Conservation (phyloP, 2,888 invertebrate species). For the Cephus pulcher region DNA sequence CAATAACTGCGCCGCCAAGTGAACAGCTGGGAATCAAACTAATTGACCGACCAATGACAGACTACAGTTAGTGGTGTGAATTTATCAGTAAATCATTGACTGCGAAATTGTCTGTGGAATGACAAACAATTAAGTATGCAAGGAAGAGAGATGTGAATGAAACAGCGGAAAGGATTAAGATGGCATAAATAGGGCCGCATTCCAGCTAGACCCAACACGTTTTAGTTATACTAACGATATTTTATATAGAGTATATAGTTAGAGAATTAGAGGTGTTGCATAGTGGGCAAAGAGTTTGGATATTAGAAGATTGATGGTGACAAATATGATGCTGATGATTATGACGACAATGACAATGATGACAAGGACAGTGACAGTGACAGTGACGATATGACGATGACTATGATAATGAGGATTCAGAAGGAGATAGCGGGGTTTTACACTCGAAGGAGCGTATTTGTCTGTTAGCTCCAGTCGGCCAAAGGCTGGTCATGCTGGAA, state of each 20-base stretch:
- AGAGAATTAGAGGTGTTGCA: constrained; percentile 62
- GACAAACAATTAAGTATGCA: constrained; percentile 39
- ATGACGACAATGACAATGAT: neutral
- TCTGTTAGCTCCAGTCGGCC: constrained; percentile 67
- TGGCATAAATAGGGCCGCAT: constrained; percentile 62
- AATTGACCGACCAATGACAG: constrained; percentile 64
- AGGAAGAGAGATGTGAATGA: constrained; percentile 22
- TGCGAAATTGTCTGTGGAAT: constrained; percentile 45
- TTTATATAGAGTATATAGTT: constrained; percentile 67
- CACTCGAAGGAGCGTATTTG: constrained; percentile 64
- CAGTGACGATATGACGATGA: neutral
- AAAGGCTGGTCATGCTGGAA: constrained; percentile 66
- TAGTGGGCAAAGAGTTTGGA: constrained; percentile 35
- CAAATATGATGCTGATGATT: constrained; percentile 13
- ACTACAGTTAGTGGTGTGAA: constrained; percentile 61
- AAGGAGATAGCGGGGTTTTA: constrained; percentile 50
- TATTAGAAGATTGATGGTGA: constrained; percentile 25
- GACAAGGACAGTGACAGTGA: neutral
- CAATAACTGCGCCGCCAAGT: constrained; percentile 61
- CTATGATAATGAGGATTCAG: constrained; percentile 1
- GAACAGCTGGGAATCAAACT: constrained; percentile 64
- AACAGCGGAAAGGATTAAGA: constrained; percentile 40
- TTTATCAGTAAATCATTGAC: constrained; percentile 57
- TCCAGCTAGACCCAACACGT: constrained; percentile 65
- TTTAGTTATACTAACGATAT: constrained; percentile 67